Conservation (phyloP, 2,113 vertebrate genomes). For the Vidua chalybeata region DNA sequence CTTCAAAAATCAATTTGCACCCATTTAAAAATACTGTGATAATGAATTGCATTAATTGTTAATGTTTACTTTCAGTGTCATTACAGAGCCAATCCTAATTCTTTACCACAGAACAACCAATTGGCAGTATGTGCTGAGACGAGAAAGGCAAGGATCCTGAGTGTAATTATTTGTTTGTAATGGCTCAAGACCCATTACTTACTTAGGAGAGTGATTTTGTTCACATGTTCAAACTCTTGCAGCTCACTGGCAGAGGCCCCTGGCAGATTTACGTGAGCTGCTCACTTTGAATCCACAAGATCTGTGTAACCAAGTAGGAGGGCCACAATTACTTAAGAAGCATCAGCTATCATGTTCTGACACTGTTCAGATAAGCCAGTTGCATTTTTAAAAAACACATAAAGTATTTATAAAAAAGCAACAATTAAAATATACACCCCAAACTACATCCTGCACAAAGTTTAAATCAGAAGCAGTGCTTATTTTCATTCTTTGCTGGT, state of each 20-base stretch:
- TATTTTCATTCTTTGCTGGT: background rate
- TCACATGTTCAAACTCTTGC: background rate
- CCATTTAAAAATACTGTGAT: conserved; percentile 17
- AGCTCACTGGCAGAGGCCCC: background rate
- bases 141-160: background rate
- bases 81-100: background rate
- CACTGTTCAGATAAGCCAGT: background rate
- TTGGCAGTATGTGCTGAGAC: background rate
- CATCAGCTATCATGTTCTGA: background rate
- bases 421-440: background rate
- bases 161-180: background rate
- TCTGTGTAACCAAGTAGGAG: background rate
- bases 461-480: background rate
- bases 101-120: background rate
- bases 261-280: background rate
- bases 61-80: conserved; percentile 22
- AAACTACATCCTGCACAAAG: background rate
- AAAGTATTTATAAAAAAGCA: background rate
- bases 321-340: background rate
- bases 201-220: background rate
- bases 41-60: conserved; percentile 68
- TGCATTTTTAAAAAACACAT: background rate
- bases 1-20: conserved; percentile 5
- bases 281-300: background rate
- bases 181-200: background rate